Base-by-base conservation (phyloP, 2,888 invertebrate genomes). In the Glaucopsyche alexis region DNA sequence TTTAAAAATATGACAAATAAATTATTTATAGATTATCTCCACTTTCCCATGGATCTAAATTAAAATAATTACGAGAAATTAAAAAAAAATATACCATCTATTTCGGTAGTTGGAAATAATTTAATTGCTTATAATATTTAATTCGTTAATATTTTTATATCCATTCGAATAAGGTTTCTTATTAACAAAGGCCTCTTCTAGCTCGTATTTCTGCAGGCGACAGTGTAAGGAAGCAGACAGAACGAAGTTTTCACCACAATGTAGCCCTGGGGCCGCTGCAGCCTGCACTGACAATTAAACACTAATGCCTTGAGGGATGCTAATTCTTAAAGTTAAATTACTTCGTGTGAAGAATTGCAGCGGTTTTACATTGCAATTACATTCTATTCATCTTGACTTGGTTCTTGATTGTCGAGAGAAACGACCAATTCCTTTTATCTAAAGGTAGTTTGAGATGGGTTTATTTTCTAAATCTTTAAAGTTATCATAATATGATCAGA, bases 261-360 rank as follows among this genome's bases (percentile, higher is more conserved):
- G 67, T 47, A 47, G 47, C 69, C 69, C 29, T 2, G 14, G 69
- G 69, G 69, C 19, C 47, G 47, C 69, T 69, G 69, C 69, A 69
- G 16, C 13, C 45, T 69, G 29, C 69, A 38, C 45, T 69, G 19
- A 69, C 49, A 49, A 69, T 69, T 69, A 49, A 69, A 69, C 47
- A 19, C 19, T 16, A 69, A 19, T 19, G 29, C 47, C 69, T 29
- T 8, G 19, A 47, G 69, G 14, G 47, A 69, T 8, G 69, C 69
- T 69, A 69, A 69, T 69, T 49, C 49, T 69, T 47, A 47, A 69
- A 69, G 45, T 69, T 69, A 19, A 69, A 69, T 69, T 49, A 69
- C 40, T 42, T 42, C 40, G 66, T 66, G 66, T 42, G 49, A 69
- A 49, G 29, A 69, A 69, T 69, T 19, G 45, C 13, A 19, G n/a